These are phyloP conservation scores for Chaetura pelagica DNA, from an alignment of 2,113 vertebrate species.

Conservation along the genomic window DNA sequence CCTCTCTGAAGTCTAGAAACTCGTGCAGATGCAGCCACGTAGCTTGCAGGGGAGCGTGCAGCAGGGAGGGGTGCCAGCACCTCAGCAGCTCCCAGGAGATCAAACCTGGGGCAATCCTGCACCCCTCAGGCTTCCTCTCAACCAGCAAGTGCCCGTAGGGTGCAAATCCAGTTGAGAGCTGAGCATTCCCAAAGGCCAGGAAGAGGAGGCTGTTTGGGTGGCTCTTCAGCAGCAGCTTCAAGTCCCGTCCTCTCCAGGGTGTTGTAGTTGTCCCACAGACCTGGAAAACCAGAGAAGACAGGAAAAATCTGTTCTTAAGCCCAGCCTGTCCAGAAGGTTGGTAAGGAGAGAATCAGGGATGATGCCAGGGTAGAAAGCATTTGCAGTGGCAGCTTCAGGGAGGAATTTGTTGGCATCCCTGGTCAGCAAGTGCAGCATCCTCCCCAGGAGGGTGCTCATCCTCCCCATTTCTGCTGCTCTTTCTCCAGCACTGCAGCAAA, in stretches of 20 bases:
- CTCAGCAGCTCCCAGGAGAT: not conserved
- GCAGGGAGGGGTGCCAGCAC: not conserved
- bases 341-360: not conserved
- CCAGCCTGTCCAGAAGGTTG: rapidly evolving
- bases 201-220: not conserved
- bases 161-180: not conserved
- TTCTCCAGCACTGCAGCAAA: not conserved
- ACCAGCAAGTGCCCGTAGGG: not conserved
- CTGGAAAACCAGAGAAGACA: not conserved
- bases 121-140: not conserved
- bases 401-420: not conserved
- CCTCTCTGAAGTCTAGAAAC: not conserved
- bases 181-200: not conserved
- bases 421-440: rapidly evolving
- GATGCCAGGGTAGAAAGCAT: not conserved
- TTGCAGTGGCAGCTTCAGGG: not conserved
- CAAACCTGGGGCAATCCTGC: not conserved
- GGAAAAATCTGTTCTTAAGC: not conserved
- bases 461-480: not conserved
- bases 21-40: not conserved
- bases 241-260: not conserved
- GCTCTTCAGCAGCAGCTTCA: not conserved
- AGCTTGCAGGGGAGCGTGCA: not conserved
- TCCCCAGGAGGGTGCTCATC: not conserved
- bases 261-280: not conserved